Evolutionary conservation across 2,888 invertebrate genomes (phyloP).

Genomic region (Mesoligia furuncula): DNA sequence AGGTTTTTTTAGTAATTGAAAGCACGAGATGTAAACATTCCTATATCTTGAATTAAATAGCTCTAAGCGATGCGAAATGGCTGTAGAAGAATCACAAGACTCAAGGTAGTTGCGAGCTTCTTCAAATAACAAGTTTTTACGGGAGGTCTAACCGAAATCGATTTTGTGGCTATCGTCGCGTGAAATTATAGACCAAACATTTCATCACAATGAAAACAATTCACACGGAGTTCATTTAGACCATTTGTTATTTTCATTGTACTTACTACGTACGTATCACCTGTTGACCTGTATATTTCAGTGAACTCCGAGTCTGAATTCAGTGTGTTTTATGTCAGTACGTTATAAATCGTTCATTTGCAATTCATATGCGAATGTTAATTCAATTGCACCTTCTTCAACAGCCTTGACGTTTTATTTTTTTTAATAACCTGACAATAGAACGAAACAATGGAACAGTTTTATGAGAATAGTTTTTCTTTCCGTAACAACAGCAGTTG

Average conservation of each 20-base stretch:
- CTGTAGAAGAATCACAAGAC: background rate
- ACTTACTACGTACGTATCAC: constrained; percentile 4
- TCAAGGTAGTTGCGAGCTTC: constrained; percentile 6
- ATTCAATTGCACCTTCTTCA: constrained; percentile 53
- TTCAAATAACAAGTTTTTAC: constrained; percentile 28
- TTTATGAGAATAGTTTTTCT: constrained; percentile 18
- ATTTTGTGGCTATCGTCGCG: constrained; percentile 37
- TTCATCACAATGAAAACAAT: constrained; percentile 56
- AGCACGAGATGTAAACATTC: constrained; percentile 17
- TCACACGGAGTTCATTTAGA: constrained; percentile 55
- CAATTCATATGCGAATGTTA: constrained; percentile 59
- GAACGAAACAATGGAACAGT: constrained; percentile 39
- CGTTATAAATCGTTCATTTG: constrained; percentile 60
- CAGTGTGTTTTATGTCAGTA: constrained; percentile 35
- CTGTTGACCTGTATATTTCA: constrained; percentile 38
- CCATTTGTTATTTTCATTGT: constrained; percentile 32
- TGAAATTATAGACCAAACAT: constrained; percentile 63
- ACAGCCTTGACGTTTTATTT: constrained; percentile 28
- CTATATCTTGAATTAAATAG: constrained; percentile 4
- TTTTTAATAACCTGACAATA: constrained; percentile 22
- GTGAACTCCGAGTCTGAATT: constrained; percentile 35
- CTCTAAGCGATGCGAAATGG: background rate
- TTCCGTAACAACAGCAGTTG: constrained; percentile 11
- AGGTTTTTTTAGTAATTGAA: constrained; percentile 40
- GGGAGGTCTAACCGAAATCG: constrained; percentile 12